Conservation (phyloP, 2,888 invertebrate genomes). For the Eueremaeus valkanovi region DNA sequence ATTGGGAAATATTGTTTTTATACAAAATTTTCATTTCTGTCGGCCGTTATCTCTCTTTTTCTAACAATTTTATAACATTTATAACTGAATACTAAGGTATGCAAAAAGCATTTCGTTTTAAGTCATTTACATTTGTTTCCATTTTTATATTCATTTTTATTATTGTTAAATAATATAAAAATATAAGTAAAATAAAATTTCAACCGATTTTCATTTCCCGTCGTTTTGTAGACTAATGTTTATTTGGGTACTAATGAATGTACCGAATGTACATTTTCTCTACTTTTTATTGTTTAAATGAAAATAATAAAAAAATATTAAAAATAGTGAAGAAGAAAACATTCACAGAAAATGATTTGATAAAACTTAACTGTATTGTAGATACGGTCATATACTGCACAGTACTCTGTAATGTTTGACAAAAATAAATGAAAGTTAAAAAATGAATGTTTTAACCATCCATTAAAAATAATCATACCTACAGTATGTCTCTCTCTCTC, state of each 20-base stretch:
- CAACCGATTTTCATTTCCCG: conserved; percentile 31
- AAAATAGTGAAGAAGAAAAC: not conserved
- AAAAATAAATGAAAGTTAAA: not conserved
- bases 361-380: not conserved
- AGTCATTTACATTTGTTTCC: conserved; percentile 16
- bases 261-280: too few relatives aligned
- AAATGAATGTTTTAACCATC: not conserved
- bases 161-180: conserved; percentile 3
- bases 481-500: not conserved
- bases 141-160: conserved; percentile 22
- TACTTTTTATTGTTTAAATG: conserved; percentile 23
- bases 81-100: not conserved
- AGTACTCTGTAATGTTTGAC: not conserved
- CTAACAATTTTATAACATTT: not conserved
- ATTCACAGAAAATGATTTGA: not conserved
- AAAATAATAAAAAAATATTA: conserved; percentile 17
- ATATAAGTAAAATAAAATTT: not conserved
- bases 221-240: conserved; percentile 19
- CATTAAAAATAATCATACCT: not conserved
- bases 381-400: not conserved
- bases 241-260: conserved; percentile 17
- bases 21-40: not conserved
- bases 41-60: not conserved
- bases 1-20: not conserved
- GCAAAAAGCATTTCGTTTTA: conserved; percentile 8